Conservation (phyloP, 2,888 invertebrate species). For the Trilocha varians region DNA sequence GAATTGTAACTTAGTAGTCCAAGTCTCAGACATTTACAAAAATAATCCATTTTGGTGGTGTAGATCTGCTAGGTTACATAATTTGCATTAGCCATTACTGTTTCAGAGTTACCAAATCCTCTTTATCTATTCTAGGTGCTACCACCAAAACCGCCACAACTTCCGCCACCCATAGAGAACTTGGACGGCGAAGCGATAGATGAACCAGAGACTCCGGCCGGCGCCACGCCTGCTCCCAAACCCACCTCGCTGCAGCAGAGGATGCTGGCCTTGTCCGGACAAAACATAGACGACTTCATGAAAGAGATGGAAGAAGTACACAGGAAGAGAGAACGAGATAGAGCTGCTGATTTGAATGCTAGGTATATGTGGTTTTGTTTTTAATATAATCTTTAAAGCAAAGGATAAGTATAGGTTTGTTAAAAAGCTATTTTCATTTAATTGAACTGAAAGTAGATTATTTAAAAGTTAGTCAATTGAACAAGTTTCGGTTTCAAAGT, state of each 20-base stretch:
- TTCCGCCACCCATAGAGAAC: slow-evolving; percentile 16
- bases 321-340: slow-evolving; percentile 80
- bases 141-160: slow-evolving; percentile 6
- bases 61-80: no score
- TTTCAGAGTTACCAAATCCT: slow-evolving; percentile 2
- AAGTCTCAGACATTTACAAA: no score
- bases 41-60: no score
- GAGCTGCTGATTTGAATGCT: slow-evolving; percentile 74
- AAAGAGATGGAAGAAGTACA: slow-evolving; percentile 93
- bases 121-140: slow-evolving; percentile 9
- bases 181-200: slow-evolving; percentile 46
- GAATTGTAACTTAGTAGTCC: no score
- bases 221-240: slow-evolving; percentile 79
- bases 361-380: slow-evolving; percentile 42
- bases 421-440: no score
- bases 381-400: no score
- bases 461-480: no score
- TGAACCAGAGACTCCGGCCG: slow-evolving; percentile 36
- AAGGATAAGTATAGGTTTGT: no score
- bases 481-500: no score
- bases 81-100: background rate
- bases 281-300: slow-evolving; percentile 94
- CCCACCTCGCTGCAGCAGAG: slow-evolving; percentile 87
- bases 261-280: slow-evolving; percentile 91
- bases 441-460: no score